Evolutionary conservation across 2,888 invertebrate genomes (phyloP).

Genomic region (Dorcus parallelipipedus): DNA sequence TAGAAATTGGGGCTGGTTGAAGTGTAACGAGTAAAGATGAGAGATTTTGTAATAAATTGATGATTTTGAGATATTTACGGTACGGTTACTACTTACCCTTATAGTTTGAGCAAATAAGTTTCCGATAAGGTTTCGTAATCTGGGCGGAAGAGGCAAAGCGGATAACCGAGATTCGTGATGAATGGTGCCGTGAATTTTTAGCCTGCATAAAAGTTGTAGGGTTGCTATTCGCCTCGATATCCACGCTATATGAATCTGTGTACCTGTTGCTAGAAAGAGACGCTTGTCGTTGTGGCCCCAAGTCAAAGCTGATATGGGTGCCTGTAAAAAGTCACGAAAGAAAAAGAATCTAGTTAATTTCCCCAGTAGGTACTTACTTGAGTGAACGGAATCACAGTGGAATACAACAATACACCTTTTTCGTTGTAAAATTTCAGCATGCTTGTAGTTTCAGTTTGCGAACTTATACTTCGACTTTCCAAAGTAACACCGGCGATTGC

Average conservation of each 20-base stretch:
- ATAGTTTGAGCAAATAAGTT: slow-evolving; percentile 92
- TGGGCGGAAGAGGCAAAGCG: slow-evolving; percentile 80
- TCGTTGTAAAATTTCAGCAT: slow-evolving; percentile 90
- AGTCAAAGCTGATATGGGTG: slow-evolving; percentile 87
- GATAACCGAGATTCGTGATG: slow-evolving; percentile 72
- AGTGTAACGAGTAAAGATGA: too few relatives aligned
- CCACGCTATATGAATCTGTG: slow-evolving; percentile 89
- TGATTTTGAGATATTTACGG: neutral
- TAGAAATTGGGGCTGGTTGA: too few relatives aligned
- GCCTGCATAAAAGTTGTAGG: slow-evolving; percentile 82
- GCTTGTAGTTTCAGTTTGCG: slow-evolving; percentile 66
- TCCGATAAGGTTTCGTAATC: slow-evolving; percentile 79
- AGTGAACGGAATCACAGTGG: slow-evolving; percentile 72
- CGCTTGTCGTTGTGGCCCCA: slow-evolving; percentile 99
- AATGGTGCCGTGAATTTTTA: slow-evolving; percentile 74
- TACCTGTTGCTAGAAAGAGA: slow-evolving; percentile 90
- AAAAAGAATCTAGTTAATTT: neutral
- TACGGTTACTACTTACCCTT: slow-evolving; percentile 58
- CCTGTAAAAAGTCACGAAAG: slow-evolving; percentile 48
- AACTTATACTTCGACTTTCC: slow-evolving; percentile 35
- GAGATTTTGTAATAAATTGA: too few relatives aligned
- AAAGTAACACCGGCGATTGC: slow-evolving; percentile 83
- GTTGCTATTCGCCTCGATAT: slow-evolving; percentile 88
- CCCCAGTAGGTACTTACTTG: slow-evolving; percentile 52
- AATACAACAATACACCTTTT: slow-evolving; percentile 76